phyloP scores from a whole-genome alignment of 2,113 vertebrate genomes.

The Gambusia affinis region DNA sequence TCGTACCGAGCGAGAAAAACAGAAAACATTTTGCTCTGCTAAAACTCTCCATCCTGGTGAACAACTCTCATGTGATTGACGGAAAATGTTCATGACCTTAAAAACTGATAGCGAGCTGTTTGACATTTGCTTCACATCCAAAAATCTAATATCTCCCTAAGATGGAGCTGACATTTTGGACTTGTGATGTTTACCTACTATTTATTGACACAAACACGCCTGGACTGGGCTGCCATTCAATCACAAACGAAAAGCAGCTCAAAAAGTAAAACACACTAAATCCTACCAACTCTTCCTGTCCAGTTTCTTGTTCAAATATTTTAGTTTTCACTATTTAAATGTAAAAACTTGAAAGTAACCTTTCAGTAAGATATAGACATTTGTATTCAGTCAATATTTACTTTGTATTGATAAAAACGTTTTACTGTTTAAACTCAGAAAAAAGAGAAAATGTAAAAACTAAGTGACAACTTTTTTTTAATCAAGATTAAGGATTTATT shows the following conservation, averaged over 20 bases:
- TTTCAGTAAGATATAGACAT: no score
- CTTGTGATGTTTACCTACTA: neutral
- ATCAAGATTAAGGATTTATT: no score
- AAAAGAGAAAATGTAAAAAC: no score
- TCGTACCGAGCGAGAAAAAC: constrained; percentile 52
- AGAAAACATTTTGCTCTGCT: constrained; percentile 40
- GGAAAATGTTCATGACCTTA: constrained; percentile 38
- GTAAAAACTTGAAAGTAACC: no score
- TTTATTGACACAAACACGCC: neutral
- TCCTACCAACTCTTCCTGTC: no score
- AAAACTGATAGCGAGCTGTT: constrained; percentile 17
- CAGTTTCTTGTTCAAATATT: no score
- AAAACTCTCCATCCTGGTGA: constrained; percentile 29
- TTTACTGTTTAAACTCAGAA: no score
- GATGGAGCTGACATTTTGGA: constrained; percentile 19
- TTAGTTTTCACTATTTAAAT: no score
- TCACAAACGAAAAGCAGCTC: neutral
- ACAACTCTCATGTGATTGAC: constrained; percentile 33
- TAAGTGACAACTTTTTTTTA: no score
- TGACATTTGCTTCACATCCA: constrained; percentile 17
- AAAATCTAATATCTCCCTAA: constrained; percentile 13
- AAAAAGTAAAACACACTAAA: no score
- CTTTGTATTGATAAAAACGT: no score
- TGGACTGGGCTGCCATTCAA: neutral
- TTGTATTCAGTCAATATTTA: no score